Percentiles rank a stretch among this genome's conserved stretches.
Conservation (phyloP, 2,888 invertebrate species). For the Drosophila heteroneura region DNA sequence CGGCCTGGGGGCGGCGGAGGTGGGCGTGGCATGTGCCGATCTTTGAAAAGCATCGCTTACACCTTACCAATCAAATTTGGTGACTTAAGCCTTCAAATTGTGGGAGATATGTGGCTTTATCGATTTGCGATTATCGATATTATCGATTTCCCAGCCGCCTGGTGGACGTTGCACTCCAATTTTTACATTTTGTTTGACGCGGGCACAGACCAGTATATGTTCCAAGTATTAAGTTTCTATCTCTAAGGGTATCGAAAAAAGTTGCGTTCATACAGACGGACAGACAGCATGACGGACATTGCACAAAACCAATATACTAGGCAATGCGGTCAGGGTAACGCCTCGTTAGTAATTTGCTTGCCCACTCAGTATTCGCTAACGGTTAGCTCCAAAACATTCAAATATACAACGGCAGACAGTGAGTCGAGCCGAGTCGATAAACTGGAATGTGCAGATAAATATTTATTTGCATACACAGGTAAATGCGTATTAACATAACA, state of each 20-base stretch:
- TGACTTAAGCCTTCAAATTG: too few species aligned
- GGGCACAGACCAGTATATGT: neutral
- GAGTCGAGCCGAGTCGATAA: constrained; percentile 12
- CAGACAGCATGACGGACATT: neutral
- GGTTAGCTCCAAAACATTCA: constrained; percentile 15
- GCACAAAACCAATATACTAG: neutral
- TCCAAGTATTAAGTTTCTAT: neutral
- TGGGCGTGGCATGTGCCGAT: too few species aligned
- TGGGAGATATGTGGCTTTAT: too few species aligned
- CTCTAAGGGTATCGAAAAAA: neutral
- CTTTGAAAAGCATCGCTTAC: too few species aligned
- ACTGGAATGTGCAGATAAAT: constrained; percentile 10
- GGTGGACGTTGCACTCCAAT: neutral
- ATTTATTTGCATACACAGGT: neutral
- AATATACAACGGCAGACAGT: neutral
- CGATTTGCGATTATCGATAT: too few species aligned
- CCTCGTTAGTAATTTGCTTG: constrained; percentile 10
- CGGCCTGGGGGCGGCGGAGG: too few species aligned
- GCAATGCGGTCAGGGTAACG: constrained; percentile 47
- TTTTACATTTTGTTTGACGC: neutral
- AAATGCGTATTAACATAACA: constrained; percentile 17
- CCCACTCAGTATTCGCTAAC: constrained; percentile 25
- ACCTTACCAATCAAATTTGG: too few species aligned
- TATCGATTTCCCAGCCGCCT: neutral
- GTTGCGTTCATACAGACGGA: neutral